Conservation (phyloP, 2,797 vertebrate genomes). For the Danio aesculapii region DNA sequence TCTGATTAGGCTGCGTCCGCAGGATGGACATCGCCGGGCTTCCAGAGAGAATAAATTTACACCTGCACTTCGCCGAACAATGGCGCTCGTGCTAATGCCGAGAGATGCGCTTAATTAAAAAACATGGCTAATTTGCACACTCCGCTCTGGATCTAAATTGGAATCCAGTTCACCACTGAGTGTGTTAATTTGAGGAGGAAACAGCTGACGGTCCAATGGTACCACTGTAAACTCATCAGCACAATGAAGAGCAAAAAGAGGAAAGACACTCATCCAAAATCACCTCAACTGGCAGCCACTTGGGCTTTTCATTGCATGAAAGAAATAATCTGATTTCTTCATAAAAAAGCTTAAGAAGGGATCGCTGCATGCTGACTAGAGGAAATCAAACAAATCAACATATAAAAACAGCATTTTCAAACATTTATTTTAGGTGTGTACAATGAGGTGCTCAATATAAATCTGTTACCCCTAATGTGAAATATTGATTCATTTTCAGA, state of each 20-base stretch:
- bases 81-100: conserved; percentile 63
- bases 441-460: too few relatives aligned
- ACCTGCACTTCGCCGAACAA: conserved; percentile 87
- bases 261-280: neutral
- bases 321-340: too few relatives aligned
- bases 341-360: too few relatives aligned
- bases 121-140: conserved; percentile 97
- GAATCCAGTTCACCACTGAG: conserved; percentile 96
- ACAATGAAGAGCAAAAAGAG: neutral
- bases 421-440: too few relatives aligned
- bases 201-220: conserved; percentile 69
- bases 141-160: conserved; percentile 89
- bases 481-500: too few relatives aligned
- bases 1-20: conserved; percentile 92
- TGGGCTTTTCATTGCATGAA: too few relatives aligned
- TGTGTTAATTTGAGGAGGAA: conserved; percentile 91
- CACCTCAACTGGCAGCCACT: too few relatives aligned
- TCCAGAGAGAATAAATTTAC: conserved; percentile 94
- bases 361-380: too few relatives aligned
- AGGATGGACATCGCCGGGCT: conserved; percentile 81
- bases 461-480: too few relatives aligned
- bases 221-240: conserved; percentile 3
- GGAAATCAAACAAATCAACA: too few relatives aligned
- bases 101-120: conserved; percentile 95
- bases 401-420: too few relatives aligned